A percentile compares a stretch with the other conserved stretches of the same genome.
Evolutionary conservation across 2,797 vertebrate genomes (phyloP).

Genomic region (Hylomyscus alleni): DNA sequence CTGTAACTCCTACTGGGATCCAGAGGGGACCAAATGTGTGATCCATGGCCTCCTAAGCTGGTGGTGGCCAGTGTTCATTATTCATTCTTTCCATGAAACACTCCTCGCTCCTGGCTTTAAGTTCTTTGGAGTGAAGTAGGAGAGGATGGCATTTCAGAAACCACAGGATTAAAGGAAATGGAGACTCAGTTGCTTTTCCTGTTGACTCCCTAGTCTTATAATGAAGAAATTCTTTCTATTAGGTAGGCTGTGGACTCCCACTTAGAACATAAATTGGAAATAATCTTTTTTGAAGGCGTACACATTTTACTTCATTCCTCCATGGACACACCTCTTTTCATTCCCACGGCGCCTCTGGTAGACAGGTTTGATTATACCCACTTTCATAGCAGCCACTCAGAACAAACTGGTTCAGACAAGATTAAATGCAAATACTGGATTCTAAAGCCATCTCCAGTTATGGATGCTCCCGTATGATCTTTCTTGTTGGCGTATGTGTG

Average conservation of each 20-base stretch:
- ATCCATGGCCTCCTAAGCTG: background rate
- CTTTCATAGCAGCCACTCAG: conserved; percentile 7
- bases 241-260: background rate
- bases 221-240: background rate
- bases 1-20: background rate
- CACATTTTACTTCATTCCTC: background rate
- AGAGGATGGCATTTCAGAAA: background rate
- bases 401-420: background rate
- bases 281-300: background rate
- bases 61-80: too few species aligned
- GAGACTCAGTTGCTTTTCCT: background rate
- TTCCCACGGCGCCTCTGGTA: background rate
- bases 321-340: background rate
- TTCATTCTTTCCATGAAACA: background rate
- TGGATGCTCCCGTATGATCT: background rate
- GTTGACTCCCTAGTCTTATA: background rate
- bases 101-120: conserved; percentile 14
- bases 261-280: background rate
- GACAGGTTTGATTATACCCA: background rate
- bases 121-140: background rate
- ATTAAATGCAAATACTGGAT: background rate
- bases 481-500: background rate
- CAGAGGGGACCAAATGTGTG: background rate
- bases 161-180: background rate
- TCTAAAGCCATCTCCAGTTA: background rate